Conservation (phyloP, 2,113 vertebrate species). For the Electrona antarctica region DNA sequence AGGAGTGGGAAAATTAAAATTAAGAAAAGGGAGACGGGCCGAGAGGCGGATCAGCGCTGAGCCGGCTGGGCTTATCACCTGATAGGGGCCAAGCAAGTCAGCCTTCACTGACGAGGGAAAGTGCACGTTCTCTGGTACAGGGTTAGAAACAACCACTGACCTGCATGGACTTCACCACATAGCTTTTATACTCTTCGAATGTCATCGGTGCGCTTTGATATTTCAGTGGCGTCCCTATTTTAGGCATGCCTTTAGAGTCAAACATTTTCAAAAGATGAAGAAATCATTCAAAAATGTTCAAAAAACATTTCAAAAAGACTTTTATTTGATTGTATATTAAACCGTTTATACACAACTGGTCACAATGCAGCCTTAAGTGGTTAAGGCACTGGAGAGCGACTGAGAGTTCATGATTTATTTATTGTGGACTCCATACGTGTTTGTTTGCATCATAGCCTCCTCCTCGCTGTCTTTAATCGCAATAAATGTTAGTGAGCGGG, state of each 20-base stretch:
- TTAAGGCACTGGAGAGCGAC: no score
- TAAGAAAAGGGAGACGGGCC: conserved; percentile 60
- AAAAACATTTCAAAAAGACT: no score
- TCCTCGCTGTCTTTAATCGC: neutral
- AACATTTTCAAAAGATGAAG: no score
- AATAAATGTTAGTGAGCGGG: conserved; percentile 26
- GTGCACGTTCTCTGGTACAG: conserved; percentile 16
- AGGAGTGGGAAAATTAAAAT: conserved; percentile 73
- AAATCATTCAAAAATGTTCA: no score
- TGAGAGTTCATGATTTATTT: no score
- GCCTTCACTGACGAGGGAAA: conserved; percentile 32
- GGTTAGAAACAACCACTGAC: conserved; percentile 47
- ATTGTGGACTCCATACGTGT: neutral
- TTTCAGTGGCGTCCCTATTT: no score
- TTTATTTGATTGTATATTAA: no score
- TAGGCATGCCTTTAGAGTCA: no score
- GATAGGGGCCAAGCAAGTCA: conserved; percentile 51
- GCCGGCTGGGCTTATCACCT: conserved; percentile 67
- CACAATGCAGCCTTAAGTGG: no score
- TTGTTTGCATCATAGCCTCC: conserved; percentile 25
- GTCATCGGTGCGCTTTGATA: neutral
- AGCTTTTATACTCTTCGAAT: neutral
- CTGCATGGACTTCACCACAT: neutral
- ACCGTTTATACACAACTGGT: no score
- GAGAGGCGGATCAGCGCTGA: conserved; percentile 68